A percentile compares a stretch with the other conserved stretches of the same genome.
phyloP scores from a whole-genome alignment of 2,888 invertebrate species.

The Melolontha melolontha region DNA sequence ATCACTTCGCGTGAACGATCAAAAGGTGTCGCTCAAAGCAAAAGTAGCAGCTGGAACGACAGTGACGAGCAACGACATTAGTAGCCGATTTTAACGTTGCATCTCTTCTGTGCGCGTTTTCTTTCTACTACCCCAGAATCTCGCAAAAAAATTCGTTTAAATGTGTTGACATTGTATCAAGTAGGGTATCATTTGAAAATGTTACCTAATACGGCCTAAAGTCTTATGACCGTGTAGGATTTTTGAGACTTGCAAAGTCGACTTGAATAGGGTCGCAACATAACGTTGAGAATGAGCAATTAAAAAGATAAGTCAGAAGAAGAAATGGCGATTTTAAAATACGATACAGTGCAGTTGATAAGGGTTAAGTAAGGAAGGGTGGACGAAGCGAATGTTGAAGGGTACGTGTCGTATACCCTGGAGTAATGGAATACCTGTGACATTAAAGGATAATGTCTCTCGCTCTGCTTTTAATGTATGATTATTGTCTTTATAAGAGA shows the following conservation, averaged over 20 bases:
- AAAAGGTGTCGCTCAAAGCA: slow-evolving; percentile 61
- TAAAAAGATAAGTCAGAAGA: slow-evolving; percentile 62
- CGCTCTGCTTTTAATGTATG: not conserved
- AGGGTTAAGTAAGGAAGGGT: slow-evolving; percentile 45
- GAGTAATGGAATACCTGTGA: slow-evolving; percentile 50
- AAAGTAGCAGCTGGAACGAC: slow-evolving; percentile 12
- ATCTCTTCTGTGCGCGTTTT: slow-evolving; percentile 13
- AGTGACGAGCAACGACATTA: slow-evolving; percentile 12
- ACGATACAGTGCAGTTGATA: slow-evolving; percentile 51
- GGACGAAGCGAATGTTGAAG: slow-evolving; percentile 39
- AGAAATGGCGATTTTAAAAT: slow-evolving; percentile 58
- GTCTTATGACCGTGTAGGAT: slow-evolving; percentile 13
- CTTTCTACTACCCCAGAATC: slow-evolving; percentile 39
- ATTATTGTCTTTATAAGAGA: too few species aligned
- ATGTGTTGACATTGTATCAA: slow-evolving; percentile 41
- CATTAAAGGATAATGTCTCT: slow-evolving; percentile 1
- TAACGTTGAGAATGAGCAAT: slow-evolving; percentile 54
- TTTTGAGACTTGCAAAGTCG: slow-evolving; percentile 15
- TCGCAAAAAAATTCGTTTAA: slow-evolving; percentile 39
- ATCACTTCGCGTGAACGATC: slow-evolving; percentile 61
- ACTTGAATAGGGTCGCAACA: slow-evolving; percentile 1
- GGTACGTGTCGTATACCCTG: slow-evolving; percentile 39
- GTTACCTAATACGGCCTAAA: slow-evolving; percentile 9
- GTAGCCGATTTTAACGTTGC: slow-evolving; percentile 43
- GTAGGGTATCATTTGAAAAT: slow-evolving; percentile 17